Evolutionary conservation across 2,888 invertebrate species (phyloP).

Genomic region (Cremastinae sp.): DNA sequence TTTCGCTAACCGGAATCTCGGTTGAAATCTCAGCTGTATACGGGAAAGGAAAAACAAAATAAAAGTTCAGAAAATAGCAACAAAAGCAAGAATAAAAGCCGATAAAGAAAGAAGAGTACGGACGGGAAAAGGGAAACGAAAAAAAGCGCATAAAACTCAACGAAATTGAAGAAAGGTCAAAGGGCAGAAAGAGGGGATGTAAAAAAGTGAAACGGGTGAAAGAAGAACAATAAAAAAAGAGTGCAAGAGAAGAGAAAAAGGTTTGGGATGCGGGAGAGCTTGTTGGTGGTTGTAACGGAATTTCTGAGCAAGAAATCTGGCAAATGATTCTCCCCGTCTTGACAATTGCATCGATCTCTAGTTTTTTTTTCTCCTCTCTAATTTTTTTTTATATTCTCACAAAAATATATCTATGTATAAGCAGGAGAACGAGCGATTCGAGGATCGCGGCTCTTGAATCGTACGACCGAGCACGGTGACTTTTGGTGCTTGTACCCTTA

Average conservation of each 20-base stretch:
- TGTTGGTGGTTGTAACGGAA: conserved; percentile 26
- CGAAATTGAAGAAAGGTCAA: conserved; percentile 36
- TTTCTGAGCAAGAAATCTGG: conserved; percentile 41
- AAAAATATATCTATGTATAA: not conserved
- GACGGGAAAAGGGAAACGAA: not conserved
- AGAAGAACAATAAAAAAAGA: not conserved
- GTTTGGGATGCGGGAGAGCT: conserved; percentile 29
- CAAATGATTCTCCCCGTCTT: conserved; percentile 49
- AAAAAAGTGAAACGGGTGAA: conserved; percentile 12
- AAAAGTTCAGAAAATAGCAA: no score
- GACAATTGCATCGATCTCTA: conserved; percentile 49
- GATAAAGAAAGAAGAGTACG: not conserved
- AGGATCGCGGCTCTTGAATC: conserved; percentile 14
- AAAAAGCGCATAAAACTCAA: conserved; percentile 28
- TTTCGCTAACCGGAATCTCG: no score
- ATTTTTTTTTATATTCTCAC: conserved; percentile 36
- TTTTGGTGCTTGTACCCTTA: conserved; percentile 40
- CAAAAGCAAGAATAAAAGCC: no score
- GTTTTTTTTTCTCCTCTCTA: conserved; percentile 15
- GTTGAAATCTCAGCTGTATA: no score
- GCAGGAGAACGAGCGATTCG: no score
- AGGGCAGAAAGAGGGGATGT: conserved; percentile 1
- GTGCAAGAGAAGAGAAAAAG: conserved; percentile 1
- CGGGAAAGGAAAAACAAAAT: no score
- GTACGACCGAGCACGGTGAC: conserved; percentile 32